Percentiles rank a stretch among this genome's conserved stretches.
Conservation (phyloP, 2,797 vertebrate species). For the Ctenopoma multispine region DNA sequence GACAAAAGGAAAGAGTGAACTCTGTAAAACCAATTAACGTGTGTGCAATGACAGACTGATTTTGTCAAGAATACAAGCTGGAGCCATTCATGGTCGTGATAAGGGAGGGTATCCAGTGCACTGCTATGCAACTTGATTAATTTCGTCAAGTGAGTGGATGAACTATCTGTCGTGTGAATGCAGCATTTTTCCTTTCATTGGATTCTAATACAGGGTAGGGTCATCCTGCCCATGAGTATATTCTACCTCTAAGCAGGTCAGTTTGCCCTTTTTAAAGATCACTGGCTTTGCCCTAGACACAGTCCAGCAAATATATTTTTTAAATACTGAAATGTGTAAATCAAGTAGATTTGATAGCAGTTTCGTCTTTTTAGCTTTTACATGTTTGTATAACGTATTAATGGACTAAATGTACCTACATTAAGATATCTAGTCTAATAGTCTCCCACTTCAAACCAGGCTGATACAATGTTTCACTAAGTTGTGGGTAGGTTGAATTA, state of each 20-base stretch:
- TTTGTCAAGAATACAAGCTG: constrained; percentile 77
- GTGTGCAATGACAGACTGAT: constrained; percentile 69
- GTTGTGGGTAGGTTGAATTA: constrained; percentile 21
- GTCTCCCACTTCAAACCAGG: not conserved
- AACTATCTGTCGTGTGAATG: constrained; percentile 70
- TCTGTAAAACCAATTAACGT: constrained; percentile 69
- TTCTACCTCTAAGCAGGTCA: constrained; percentile 68
- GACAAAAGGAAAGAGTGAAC: constrained; percentile 71
- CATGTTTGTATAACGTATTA: constrained; percentile 8
- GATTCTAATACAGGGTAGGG: constrained; percentile 60
- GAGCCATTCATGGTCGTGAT: constrained; percentile 73
- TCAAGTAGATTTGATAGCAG: not conserved
- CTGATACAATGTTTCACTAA: constrained; percentile 17
- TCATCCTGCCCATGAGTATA: constrained; percentile 64
- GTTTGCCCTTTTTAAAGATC: constrained; percentile 69
- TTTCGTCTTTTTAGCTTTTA: not conserved
- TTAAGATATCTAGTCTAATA: constrained; percentile 14
- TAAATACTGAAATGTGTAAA: not conserved
- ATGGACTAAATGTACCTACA: constrained; percentile 18
- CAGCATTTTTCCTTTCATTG: constrained; percentile 67
- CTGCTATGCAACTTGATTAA: constrained; percentile 73
- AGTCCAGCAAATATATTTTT: constrained; percentile 26
- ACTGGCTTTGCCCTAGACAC: constrained; percentile 23
- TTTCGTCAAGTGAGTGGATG: constrained; percentile 70
- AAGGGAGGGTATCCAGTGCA: constrained; percentile 59